Percentiles rank a stretch among this genome's conserved stretches.
These are phyloP conservation scores for Parazoanthus swiftii DNA, from an alignment of 92 coral and sea anemone genomes.

Conservation along the genomic window DNA sequence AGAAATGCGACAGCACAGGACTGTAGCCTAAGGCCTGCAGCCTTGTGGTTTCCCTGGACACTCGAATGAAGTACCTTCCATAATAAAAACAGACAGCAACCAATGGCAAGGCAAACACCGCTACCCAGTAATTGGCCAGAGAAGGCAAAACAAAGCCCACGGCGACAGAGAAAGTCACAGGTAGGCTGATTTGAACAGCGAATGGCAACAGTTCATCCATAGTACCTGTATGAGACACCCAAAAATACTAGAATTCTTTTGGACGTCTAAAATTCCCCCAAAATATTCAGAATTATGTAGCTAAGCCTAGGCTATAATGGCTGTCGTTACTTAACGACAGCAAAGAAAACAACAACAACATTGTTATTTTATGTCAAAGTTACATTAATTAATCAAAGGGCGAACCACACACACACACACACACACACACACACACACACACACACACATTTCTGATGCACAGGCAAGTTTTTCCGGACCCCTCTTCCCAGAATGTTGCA, in stretches of 20 bases:
- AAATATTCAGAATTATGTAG: too few relatives aligned
- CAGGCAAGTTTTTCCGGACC: too few relatives aligned
- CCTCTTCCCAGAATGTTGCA: too few relatives aligned
- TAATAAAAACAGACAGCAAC: not conserved
- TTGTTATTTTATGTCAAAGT: too few relatives aligned
- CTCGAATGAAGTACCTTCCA: slow-evolving; percentile 10
- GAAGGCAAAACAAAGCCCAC: slow-evolving; percentile 22
- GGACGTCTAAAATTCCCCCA: too few relatives aligned
- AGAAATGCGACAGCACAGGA: slow-evolving; percentile 9
- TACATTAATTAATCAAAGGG: too few relatives aligned
- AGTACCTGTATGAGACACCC: not conserved
- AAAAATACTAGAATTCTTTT: not conserved
- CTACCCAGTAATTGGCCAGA: slow-evolving; percentile 8
- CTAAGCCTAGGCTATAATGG: not conserved
- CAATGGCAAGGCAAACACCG: not conserved
- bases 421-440: too few relatives aligned
- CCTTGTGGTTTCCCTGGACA: slow-evolving; percentile 2
- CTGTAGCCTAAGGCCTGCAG: slow-evolving; percentile 6
- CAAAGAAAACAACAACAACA: not conserved
- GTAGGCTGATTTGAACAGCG: not conserved
- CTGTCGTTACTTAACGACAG: not conserved
- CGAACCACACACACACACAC: too few relatives aligned
- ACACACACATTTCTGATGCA: too few relatives aligned
- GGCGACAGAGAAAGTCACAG: not conserved
- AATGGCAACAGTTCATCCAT: slow-evolving; percentile 5